Evolutionary conservation across 1,140 invertebrate genomes (phyloP).

Genomic region (Drosophila carrolli): DNA sequence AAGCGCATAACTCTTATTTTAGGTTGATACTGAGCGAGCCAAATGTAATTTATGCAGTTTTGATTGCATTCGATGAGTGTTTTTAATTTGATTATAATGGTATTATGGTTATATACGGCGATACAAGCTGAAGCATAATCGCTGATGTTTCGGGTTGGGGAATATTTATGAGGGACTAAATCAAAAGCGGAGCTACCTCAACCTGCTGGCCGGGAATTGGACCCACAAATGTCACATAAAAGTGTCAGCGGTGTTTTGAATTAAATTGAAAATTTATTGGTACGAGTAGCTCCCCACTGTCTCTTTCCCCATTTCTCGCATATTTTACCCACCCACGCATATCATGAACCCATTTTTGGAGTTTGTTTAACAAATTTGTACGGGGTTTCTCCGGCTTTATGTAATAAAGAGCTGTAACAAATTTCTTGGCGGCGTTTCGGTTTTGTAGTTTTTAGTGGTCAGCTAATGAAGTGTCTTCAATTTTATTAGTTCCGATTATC

Average conservation of each 20-base stretch:
- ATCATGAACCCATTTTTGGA: conserved; percentile 3
- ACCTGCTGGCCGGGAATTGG: conserved; percentile 14
- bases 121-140: conserved; percentile 53
- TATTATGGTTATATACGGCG: conserved; percentile 71
- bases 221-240: conserved; percentile 65
- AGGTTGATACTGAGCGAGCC: conserved; percentile 26
- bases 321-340: conserved; percentile 40
- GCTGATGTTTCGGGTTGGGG: conserved; percentile 14
- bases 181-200: conserved; percentile 39
- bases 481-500: conserved; percentile 49
- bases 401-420: conserved; percentile 57
- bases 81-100: conserved; percentile 81
- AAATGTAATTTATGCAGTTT: conserved; percentile 76
- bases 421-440: conserved; percentile 36
- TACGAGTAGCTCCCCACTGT: not conserved
- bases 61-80: conserved; percentile 79
- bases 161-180: conserved; percentile 61
- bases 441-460: conserved; percentile 52
- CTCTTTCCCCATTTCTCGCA: not conserved
- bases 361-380: conserved; percentile 32
- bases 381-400: conserved; percentile 49
- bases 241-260: conserved; percentile 51
- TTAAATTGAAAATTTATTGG: conserved; percentile 61
- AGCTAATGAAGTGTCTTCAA: conserved; percentile 72
- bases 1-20: conserved; percentile 67